phyloP scores from a whole-genome alignment of 2,113 vertebrate genomes.

The Alosa alosa region DNA sequence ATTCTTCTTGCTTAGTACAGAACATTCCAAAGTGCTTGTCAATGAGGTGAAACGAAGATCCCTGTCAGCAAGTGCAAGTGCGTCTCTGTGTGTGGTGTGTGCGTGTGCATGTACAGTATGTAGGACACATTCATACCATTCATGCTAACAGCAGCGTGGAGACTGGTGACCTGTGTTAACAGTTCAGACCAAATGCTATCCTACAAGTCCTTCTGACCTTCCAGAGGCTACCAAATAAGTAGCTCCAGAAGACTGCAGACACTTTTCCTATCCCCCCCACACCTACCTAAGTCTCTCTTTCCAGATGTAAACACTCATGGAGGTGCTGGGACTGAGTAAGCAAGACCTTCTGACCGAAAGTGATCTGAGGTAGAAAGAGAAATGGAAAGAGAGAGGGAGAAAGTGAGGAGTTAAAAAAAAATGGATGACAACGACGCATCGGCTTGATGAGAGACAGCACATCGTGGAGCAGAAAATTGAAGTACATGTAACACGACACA shows the following conservation, averaged over 20 bases:
- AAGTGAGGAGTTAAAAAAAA: slow-evolving; percentile 19
- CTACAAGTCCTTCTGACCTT: neutral
- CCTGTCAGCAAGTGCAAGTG: neutral
- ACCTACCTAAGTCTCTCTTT: neutral
- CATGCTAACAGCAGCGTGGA: neutral
- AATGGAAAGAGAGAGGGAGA: slow-evolving; percentile 5
- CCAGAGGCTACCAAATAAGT: neutral
- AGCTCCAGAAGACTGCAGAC: neutral
- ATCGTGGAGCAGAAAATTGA: slow-evolving; percentile 70
- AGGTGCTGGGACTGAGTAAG: neutral
- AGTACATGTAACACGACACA: slow-evolving; percentile 79
- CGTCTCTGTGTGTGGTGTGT: neutral
- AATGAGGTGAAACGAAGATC: slow-evolving; percentile 33
- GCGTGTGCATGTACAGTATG: neutral
- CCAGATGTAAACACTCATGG: neutral
- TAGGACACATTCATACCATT: neutral
- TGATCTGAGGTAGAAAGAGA: slow-evolving; percentile 12
- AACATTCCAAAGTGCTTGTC: slow-evolving; percentile 30
- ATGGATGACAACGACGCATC: slow-evolving; percentile 44
- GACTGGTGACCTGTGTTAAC: neutral
- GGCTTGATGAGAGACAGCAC: slow-evolving; percentile 52
- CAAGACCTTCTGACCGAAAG: neutral
- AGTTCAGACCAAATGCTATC: neutral
- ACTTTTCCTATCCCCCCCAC: neutral
- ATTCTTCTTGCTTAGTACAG: slow-evolving; percentile 52